A percentile compares a stretch with the other conserved stretches of the same genome.
phyloP scores from a whole-genome alignment of 1,140 invertebrate genomes.

The Ooceraea biroi region DNA sequence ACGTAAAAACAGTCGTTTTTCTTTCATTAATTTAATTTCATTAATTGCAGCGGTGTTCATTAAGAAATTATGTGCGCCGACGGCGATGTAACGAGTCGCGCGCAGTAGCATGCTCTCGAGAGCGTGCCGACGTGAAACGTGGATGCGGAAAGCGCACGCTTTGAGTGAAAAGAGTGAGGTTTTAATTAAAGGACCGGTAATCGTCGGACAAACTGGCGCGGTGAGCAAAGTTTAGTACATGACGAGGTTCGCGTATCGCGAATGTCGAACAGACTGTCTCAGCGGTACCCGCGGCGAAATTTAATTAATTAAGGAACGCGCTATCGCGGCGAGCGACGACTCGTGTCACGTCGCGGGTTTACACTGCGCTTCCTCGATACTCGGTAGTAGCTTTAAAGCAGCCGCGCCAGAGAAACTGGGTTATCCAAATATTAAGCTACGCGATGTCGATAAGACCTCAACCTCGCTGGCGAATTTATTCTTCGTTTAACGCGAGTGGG shows the following conservation, averaged over 20 bases:
- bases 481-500: slow-evolving; percentile 39
- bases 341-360: slow-evolving; percentile 38
- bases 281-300: neutral
- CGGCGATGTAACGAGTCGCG: slow-evolving; percentile 33
- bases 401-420: slow-evolving; percentile 36
- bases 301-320: slow-evolving; percentile 22
- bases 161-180: slow-evolving; percentile 49
- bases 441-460: slow-evolving; percentile 42
- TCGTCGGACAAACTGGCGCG: slow-evolving; percentile 49
- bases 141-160: slow-evolving; percentile 22
- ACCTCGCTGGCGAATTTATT: slow-evolving; percentile 42
- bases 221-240: slow-evolving; percentile 56
- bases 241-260: slow-evolving; percentile 53
- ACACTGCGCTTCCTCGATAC: slow-evolving; percentile 27
- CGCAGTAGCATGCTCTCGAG: slow-evolving; percentile 37
- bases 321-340: slow-evolving; percentile 21
- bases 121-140: slow-evolving; percentile 1
- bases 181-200: slow-evolving; percentile 58
- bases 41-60: slow-evolving; percentile 35
- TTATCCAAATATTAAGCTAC: slow-evolving; percentile 60
- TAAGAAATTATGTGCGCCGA: slow-evolving; percentile 46
- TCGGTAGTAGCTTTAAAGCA: slow-evolving; percentile 28
- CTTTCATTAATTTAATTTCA: slow-evolving; percentile 61
- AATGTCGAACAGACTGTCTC: slow-evolving; percentile 54
- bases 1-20: slow-evolving; percentile 37